A percentile compares a stretch with the other conserved stretches of the same genome.
These are phyloP conservation scores for Galbula dea DNA, from an alignment of 2,113 vertebrate species.

Conservation along the genomic window DNA sequence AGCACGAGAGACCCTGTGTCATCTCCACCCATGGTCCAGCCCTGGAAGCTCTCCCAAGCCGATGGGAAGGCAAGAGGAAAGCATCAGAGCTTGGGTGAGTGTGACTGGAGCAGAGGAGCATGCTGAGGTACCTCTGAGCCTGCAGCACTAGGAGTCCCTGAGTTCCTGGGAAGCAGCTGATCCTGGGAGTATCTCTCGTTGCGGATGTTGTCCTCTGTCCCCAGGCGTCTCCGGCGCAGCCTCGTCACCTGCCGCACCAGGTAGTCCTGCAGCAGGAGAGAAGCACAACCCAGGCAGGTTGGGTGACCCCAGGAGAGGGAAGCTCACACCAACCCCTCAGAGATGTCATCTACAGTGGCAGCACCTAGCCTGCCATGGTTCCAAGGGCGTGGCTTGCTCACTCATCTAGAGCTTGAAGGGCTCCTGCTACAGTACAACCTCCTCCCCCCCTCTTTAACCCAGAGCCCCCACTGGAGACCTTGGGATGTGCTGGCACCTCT, in stretches of 20 bases:
- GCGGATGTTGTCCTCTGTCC: neutral
- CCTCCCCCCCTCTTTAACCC: neutral
- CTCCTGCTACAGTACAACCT: neutral
- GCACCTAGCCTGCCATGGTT: neutral
- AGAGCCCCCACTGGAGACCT: neutral
- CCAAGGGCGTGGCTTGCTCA: accelerated
- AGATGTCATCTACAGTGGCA: accelerated
- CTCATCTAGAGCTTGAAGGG: neutral
- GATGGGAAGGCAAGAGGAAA: neutral
- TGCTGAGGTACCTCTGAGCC: accelerated
- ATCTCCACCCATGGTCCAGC: accelerated
- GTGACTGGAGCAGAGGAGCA: neutral
- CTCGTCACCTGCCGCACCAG: neutral
- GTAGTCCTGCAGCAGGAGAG: neutral
- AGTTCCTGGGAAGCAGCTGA: accelerated
- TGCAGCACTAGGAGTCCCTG: neutral
- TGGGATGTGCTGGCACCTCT: neutral
- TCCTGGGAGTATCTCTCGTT: accelerated
- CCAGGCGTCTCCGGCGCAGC: accelerated
- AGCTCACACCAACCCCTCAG: neutral
- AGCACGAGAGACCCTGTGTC: neutral
- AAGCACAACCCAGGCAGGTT: accelerated
- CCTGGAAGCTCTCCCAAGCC: neutral
- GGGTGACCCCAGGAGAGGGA: neutral
- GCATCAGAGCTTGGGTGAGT: neutral